These are phyloP conservation scores for Podarcis raffonei DNA, from an alignment of 2,113 vertebrate genomes.

Conservation along the genomic window DNA sequence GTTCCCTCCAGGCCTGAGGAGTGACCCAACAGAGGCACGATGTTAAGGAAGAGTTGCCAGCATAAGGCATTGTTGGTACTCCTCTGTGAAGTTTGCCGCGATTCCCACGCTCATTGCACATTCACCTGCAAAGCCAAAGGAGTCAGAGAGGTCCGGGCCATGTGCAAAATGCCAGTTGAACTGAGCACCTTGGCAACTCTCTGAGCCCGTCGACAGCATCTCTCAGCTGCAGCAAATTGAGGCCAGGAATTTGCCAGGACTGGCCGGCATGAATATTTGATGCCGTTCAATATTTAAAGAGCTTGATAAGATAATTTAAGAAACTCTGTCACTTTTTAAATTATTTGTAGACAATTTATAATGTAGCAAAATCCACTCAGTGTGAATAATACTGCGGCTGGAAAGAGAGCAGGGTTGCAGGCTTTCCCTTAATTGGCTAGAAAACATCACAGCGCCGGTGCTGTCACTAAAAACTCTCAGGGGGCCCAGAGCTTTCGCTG, in stretches of 20 bases:
- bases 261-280: conserved; percentile 64
- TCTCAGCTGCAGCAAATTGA: conserved; percentile 16
- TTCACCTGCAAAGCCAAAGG: no score
- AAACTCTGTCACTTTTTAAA: conserved; percentile 51
- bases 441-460: conserved; percentile 32
- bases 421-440: conserved; percentile 46
- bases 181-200: no score
- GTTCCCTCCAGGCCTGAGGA: no score
- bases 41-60: no score
- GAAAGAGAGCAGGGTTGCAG: not conserved
- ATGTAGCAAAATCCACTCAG: conserved; percentile 54
- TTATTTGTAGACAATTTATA: conserved; percentile 64
- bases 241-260: conserved; percentile 32
- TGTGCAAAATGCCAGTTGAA: no score
- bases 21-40: no score
- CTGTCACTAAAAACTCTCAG: conserved; percentile 37
- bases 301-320: conserved; percentile 67
- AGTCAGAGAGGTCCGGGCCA: no score
- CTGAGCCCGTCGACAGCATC: no score
- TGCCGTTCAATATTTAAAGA: conserved; percentile 70
- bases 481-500: conserved; percentile 1
- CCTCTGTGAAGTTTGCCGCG: no score
- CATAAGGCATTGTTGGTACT: no score
- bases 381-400: conserved; percentile 53
- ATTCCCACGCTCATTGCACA: no score